Evolutionary conservation across 2,888 invertebrate species (phyloP).

Genomic region (Pelosia muscerda): DNA sequence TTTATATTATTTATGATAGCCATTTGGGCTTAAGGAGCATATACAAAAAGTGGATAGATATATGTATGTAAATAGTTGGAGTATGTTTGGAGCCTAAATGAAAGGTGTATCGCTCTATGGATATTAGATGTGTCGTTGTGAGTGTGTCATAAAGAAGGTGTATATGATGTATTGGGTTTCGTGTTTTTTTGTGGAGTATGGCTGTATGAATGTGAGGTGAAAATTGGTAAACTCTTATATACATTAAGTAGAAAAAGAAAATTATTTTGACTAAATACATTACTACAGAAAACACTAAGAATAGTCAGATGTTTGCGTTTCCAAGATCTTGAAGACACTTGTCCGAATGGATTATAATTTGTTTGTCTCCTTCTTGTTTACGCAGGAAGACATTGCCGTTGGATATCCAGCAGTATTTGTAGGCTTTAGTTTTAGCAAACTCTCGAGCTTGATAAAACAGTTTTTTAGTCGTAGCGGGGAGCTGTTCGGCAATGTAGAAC

Average conservation of each 20-base stretch:
- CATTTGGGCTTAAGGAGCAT: background rate
- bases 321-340: constrained; percentile 3
- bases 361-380: constrained; percentile 14
- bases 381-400: constrained; percentile 14
- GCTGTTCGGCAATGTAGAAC: constrained; percentile 7
- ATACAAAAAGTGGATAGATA: no score
- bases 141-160: no score
- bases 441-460: constrained; percentile 14
- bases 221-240: background rate
- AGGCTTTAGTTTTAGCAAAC: constrained; percentile 12
- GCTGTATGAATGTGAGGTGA: no score
- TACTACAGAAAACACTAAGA: background rate
- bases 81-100: no score
- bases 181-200: no score
- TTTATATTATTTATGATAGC: constrained; percentile 16
- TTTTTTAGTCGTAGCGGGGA: constrained; percentile 2
- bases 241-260: background rate
- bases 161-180: no score
- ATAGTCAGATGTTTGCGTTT: constrained; percentile 3
- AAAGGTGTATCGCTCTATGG: no score
- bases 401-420: constrained; percentile 14
- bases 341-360: background rate
- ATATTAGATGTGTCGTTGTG: no score
- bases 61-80: no score
- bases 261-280: no score